Percentiles rank a stretch among this genome's conserved stretches.
Conservation (phyloP, 2,113 vertebrate species). For the Mus musculus region DNA sequence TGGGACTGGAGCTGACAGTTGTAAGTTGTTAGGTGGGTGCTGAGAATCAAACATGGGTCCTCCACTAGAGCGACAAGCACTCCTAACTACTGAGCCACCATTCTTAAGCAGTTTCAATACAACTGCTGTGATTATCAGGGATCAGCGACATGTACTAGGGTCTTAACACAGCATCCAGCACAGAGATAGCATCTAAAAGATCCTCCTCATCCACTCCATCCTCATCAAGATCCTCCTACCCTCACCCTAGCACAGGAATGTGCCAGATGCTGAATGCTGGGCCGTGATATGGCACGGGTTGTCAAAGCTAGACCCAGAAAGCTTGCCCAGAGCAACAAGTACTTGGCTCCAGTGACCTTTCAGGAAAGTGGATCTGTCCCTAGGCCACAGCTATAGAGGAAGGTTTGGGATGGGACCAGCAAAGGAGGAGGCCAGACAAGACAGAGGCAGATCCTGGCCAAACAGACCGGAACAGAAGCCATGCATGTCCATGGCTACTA, state of each 20-base stretch:
- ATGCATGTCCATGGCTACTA: not conserved
- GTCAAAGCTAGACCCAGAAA: not conserved
- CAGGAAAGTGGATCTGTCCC: not conserved
- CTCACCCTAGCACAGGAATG: too few relatives aligned
- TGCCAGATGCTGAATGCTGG: not conserved
- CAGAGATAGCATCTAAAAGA: not conserved
- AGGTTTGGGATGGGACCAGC: not conserved
- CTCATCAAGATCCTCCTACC: not conserved
- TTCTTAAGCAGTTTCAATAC: not conserved
- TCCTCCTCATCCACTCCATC: not conserved
- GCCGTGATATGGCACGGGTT: too few relatives aligned
- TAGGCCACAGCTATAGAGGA: not conserved
- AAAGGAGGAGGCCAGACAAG: not conserved
- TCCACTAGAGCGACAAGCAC: too few relatives aligned
- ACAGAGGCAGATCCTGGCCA: not conserved
- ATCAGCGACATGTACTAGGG: not conserved
- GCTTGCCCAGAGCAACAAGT: not conserved
- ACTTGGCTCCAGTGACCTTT: not conserved
- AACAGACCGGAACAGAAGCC: too few relatives aligned
- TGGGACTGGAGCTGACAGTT: not conserved
- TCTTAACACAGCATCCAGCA: not conserved
- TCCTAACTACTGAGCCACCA: not conserved
- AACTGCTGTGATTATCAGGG: not conserved
- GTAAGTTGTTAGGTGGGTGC: not conserved
- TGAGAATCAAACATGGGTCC: not conserved